These are phyloP conservation scores for Lasaia peninsularis DNA, from an alignment of 1,140 invertebrate genomes.

Conservation along the genomic window DNA sequence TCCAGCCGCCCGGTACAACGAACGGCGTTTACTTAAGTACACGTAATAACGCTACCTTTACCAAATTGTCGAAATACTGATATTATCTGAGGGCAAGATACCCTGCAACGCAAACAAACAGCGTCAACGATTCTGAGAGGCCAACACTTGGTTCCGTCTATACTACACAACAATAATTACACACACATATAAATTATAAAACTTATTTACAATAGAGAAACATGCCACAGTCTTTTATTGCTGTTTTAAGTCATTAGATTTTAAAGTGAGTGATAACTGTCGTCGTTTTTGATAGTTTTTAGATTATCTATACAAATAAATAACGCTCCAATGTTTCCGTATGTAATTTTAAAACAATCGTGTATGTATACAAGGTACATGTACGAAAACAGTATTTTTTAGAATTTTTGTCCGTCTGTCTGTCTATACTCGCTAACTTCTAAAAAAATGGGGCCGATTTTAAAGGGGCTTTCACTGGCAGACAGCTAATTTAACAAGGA, in stretches of 20 bases:
- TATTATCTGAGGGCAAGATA: constrained; percentile 56
- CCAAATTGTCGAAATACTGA: constrained; percentile 72
- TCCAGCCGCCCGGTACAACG: constrained; percentile 65
- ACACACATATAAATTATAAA: constrained; percentile 42
- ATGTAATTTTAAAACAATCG: too few relatives aligned
- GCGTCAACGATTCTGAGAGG: constrained; percentile 48
- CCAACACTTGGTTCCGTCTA: constrained; percentile 25
- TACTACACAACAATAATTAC: constrained; percentile 39
- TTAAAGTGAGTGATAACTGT: background rate
- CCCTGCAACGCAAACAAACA: constrained; percentile 66
- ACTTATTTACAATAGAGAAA: constrained; percentile 39
- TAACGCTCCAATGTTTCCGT: too few relatives aligned
- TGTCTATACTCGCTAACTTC: too few relatives aligned
- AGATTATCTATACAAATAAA: too few relatives aligned
- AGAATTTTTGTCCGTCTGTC: too few relatives aligned
- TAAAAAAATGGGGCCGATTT: too few relatives aligned
- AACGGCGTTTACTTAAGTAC: constrained; percentile 60
- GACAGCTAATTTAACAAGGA: too few relatives aligned
- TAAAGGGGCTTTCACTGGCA: too few relatives aligned
- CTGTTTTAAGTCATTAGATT: background rate
- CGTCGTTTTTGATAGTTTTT: background rate
- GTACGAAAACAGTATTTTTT: too few relatives aligned
- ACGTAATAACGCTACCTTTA: constrained; percentile 72
- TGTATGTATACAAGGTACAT: too few relatives aligned
- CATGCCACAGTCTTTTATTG: constrained; percentile 12